Evolutionary conservation across 2,113 vertebrate species (phyloP).

Genomic region (Cavia aperea): DNA sequence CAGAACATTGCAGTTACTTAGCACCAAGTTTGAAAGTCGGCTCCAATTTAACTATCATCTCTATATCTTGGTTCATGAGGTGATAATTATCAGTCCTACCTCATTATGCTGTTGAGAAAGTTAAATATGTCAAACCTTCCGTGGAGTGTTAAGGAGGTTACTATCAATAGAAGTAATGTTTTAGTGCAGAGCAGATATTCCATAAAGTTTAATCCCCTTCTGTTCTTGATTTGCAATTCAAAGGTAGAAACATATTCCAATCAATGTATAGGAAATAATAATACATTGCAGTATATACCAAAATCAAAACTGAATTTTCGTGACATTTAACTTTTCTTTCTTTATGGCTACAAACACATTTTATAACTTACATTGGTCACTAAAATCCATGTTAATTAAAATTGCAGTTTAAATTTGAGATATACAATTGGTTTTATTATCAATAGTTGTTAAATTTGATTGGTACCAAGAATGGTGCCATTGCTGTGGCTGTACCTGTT

Average conservation of each 20-base stretch:
- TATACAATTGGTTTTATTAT: not conserved
- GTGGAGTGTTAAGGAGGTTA: not conserved
- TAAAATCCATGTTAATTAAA: not conserved
- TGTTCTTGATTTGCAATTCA: not conserved
- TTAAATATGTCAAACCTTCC: not conserved
- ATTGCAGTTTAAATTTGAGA: not conserved
- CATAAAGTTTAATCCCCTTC: not conserved
- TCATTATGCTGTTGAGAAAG: not conserved
- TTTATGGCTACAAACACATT: not conserved
- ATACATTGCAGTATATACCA: not conserved
- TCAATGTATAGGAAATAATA: not conserved
- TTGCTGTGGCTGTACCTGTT: not conserved
- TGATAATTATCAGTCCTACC: not conserved
- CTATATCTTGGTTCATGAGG: not conserved
- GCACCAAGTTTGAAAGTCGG: not conserved
- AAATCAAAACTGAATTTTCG: conserved; percentile 11
- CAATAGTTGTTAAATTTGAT: not conserved
- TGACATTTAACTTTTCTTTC: not conserved
- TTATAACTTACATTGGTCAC: not conserved
- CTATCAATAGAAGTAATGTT: not conserved
- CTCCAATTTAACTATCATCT: not conserved
- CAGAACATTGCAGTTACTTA: not conserved
- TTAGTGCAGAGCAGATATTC: not conserved
- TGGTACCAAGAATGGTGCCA: not conserved
- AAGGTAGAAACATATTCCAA: conserved; percentile 13